These are phyloP conservation scores for Saguinus midas DNA, from an alignment of 2,113 vertebrate genomes.

Conservation along the genomic window DNA sequence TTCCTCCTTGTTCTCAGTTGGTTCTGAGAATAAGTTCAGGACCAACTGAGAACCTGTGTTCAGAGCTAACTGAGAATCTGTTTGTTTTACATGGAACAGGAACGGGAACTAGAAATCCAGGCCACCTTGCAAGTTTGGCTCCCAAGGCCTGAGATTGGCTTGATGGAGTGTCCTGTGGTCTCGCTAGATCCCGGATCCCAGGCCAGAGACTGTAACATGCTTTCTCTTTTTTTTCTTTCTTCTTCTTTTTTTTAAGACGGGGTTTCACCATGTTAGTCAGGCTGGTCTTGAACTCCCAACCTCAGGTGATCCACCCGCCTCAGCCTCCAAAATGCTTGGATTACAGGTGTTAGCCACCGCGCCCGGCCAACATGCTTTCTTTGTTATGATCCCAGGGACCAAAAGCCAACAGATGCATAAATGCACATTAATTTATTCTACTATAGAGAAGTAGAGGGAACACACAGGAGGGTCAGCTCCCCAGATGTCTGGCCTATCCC, in stretches of 20 bases:
- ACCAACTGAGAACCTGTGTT: neutral
- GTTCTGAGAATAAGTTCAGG: neutral
- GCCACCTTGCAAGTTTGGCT: neutral
- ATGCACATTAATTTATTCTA: neutral
- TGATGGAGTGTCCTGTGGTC: too few species aligned
- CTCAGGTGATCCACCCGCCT: too few species aligned
- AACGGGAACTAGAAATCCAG: neutral
- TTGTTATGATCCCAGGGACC: neutral
- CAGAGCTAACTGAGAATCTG: neutral
- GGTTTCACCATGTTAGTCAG: too few species aligned
- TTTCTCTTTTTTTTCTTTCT: neutral
- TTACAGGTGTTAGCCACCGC: too few species aligned
- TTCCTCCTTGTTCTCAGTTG: neutral
- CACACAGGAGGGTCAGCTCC: rapidly evolving
- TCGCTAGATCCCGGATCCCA: neutral
- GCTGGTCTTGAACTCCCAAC: too few species aligned
- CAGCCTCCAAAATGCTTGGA: too few species aligned
- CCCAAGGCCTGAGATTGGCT: too few species aligned
- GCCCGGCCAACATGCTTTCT: neutral
- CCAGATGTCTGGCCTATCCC: neutral
- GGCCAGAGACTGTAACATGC: neutral
- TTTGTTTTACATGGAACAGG: neutral
- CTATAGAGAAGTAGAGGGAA: neutral
- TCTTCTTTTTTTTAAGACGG: too few species aligned
- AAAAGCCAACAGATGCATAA: neutral